Evolutionary conservation across 2,888 invertebrate genomes (phyloP).

Genomic region (Julus scanicus): DNA sequence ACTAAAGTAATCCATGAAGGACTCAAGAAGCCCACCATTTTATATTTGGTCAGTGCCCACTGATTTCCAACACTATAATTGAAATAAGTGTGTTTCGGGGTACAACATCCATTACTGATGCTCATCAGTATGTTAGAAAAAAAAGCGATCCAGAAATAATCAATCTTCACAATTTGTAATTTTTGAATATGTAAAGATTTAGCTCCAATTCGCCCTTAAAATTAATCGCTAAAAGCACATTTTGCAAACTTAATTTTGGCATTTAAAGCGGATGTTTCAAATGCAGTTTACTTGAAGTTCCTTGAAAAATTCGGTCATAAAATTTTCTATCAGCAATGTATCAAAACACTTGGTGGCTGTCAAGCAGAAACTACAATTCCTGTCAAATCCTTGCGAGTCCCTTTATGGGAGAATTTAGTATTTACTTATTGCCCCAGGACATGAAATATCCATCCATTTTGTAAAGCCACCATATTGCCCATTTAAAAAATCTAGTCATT

Average conservation of each 20-base stretch:
- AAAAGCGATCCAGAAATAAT: no score
- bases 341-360: not conserved
- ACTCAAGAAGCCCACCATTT: not conserved
- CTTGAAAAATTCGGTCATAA: no score
- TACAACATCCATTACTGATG: no score
- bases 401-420: not conserved
- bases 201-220: no score
- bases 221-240: no score
- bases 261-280: no score
- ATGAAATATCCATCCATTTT: not conserved
- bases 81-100: not conserved
- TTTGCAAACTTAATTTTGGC: no score
- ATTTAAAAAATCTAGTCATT: not conserved
- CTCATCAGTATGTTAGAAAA: no score
- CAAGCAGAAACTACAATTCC: not conserved
- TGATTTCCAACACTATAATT: not conserved
- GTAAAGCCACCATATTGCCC: slow-evolving; percentile 16
- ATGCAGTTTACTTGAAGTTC: no score
- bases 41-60: not conserved
- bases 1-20: not conserved
- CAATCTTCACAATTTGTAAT: no score
- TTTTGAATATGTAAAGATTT: no score
- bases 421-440: not conserved
- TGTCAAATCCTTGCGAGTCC: not conserved
- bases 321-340: no score